phyloP scores from a whole-genome alignment of 2,797 vertebrate genomes.

The Erithacus rubecula region DNA sequence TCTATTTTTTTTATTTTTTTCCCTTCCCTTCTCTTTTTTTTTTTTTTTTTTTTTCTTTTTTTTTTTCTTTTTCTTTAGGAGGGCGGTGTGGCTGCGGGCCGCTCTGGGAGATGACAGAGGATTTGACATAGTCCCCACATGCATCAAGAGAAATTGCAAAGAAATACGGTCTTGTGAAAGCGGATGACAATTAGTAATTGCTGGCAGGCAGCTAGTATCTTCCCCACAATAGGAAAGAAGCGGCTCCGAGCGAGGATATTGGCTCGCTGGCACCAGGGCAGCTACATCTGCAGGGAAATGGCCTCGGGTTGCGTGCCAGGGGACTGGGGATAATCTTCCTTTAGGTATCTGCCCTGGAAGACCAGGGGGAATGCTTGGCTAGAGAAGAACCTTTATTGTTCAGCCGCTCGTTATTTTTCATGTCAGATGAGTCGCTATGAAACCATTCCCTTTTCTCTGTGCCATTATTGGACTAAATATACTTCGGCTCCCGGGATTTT shows the following conservation, averaged over 20 bases:
- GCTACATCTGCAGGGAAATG: background rate
- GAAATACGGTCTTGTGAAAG: conserved; percentile 70
- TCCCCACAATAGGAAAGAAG: conserved; percentile 47
- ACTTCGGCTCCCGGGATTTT: background rate
- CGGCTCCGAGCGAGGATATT: background rate
- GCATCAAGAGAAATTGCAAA: conserved; percentile 57
- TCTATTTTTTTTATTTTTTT: no score
- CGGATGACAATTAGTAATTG: conserved; percentile 71
- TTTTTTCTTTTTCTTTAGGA: background rate
- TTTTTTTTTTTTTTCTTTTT: no score
- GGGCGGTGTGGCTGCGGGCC: background rate
- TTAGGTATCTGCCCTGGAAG: background rate
- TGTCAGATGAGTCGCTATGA: background rate
- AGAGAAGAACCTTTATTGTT: background rate
- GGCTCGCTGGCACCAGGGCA: background rate
- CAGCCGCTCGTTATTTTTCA: background rate
- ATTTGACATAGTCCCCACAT: conserved; percentile 53
- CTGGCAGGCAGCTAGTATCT: conserved; percentile 58
- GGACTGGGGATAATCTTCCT: background rate
- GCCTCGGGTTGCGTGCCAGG: background rate
- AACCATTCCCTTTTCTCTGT: conserved; percentile 8
- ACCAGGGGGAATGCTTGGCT: background rate
- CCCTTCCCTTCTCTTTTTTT: no score
- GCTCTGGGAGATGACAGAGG: conserved; percentile 36
- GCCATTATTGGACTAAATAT: conserved; percentile 25